Evolutionary conservation across 1,140 invertebrate genomes (phyloP).

Genomic region (Apocrypta bakeri): DNA sequence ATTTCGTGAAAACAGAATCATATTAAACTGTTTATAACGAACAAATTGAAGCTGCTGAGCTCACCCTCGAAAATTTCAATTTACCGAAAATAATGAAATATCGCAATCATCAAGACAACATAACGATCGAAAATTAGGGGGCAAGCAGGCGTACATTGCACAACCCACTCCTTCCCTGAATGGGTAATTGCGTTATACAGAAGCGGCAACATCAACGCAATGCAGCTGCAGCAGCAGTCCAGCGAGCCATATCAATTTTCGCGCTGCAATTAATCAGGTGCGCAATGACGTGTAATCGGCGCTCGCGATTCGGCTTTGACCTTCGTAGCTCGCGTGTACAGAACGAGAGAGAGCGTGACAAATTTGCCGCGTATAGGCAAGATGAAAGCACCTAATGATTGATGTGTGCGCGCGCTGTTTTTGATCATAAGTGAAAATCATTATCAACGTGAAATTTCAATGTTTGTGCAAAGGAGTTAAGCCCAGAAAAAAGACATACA

Average conservation of each 20-base stretch:
- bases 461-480: background rate
- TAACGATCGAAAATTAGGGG: background rate
- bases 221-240: background rate
- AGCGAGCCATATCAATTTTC: constrained; percentile 53
- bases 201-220: background rate
- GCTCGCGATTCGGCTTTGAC: constrained; percentile 46
- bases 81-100: background rate
- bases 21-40: too few relatives aligned
- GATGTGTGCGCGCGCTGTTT: background rate
- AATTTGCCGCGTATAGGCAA: background rate
- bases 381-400: constrained; percentile 9
- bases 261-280: constrained; percentile 52
- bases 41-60: background rate
- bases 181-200: background rate
- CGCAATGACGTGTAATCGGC: constrained; percentile 45
- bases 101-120: background rate
- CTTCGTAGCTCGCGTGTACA: constrained; percentile 27
- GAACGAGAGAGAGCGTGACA: background rate
- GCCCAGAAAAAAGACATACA: background rate
- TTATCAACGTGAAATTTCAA: background rate
- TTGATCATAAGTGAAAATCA: constrained; percentile 3
- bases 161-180: background rate
- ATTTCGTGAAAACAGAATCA: too few relatives aligned
- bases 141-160: background rate
- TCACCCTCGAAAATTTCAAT: background rate